These are phyloP conservation scores for Malurus elegans DNA, from an alignment of 2,113 vertebrate genomes.

Conservation along the genomic window DNA sequence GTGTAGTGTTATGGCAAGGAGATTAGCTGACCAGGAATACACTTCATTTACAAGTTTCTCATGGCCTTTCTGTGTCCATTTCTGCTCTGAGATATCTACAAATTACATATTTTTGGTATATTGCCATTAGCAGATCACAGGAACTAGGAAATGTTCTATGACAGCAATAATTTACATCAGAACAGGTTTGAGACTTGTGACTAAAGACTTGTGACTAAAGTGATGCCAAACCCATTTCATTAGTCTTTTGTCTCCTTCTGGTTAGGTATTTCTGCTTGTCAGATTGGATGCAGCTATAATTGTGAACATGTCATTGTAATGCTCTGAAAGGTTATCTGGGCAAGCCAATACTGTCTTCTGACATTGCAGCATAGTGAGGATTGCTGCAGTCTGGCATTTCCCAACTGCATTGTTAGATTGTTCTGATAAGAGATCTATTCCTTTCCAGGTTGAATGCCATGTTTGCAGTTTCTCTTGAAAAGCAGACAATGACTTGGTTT, in stretches of 20 bases:
- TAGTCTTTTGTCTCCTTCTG: background rate
- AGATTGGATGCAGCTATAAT: background rate
- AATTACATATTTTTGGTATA: rapidly evolving
- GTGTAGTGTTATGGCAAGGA: background rate
- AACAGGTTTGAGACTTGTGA: background rate
- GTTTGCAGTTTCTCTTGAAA: background rate
- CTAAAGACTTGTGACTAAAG: background rate
- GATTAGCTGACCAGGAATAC: background rate
- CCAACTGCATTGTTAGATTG: background rate
- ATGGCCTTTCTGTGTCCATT: background rate
- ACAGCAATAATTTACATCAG: background rate
- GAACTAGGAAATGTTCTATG: background rate
- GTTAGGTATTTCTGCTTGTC: background rate
- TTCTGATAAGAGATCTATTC: background rate
- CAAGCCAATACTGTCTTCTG: background rate
- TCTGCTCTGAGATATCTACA: background rate
- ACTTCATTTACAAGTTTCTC: background rate
- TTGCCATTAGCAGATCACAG: background rate
- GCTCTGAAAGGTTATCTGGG: background rate
- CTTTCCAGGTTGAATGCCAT: background rate
- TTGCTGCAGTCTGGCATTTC: background rate
- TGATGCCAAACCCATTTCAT: background rate
- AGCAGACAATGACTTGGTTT: background rate
- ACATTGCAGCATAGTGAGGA: background rate
- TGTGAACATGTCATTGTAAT: background rate